These are phyloP conservation scores for Amphibalanus amphitrite DNA, from an alignment of 1,140 invertebrate species.

Conservation along the genomic window DNA sequence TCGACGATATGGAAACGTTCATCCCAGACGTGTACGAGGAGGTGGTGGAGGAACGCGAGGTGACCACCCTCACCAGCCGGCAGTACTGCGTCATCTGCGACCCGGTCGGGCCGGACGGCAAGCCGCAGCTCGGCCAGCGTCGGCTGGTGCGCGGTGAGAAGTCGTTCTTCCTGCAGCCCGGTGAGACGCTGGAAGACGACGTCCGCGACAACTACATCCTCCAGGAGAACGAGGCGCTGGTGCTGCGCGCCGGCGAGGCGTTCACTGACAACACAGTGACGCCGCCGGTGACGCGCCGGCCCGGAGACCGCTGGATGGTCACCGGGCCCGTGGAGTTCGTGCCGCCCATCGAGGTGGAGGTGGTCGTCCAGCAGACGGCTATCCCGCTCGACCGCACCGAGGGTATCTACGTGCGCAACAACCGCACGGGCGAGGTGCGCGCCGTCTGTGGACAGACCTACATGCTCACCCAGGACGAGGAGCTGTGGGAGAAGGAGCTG, in stretches of 20 bases:
- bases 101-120: conserved; percentile 29
- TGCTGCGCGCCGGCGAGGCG: conserved; percentile 28
- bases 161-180: conserved; percentile 33
- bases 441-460: conserved; percentile 33
- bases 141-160: conserved; percentile 33
- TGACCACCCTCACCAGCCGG: conserved; percentile 30
- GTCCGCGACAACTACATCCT: conserved; percentile 33
- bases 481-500: conserved; percentile 33
- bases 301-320: conserved; percentile 37
- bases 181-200: conserved; percentile 30
- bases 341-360: conserved; percentile 34
- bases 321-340: conserved; percentile 34
- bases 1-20: conserved; percentile 31
- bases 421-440: conserved; percentile 33
- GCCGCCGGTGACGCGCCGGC: conserved; percentile 21
- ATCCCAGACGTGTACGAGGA: conserved; percentile 36
- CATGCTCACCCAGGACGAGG: conserved; percentile 36
- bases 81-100: conserved; percentile 35
- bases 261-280: conserved; percentile 25
- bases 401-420: conserved; percentile 36
- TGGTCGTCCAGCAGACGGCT: conserved; percentile 28
- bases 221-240: conserved; percentile 33
- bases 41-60: conserved; percentile 29
- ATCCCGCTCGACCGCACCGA: conserved; percentile 37
- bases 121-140: conserved; percentile 31